A percentile compares a stretch with the other conserved stretches of the same genome.
Conservation (phyloP, 2,888 invertebrate species). For the Monoplex corrugatus region DNA sequence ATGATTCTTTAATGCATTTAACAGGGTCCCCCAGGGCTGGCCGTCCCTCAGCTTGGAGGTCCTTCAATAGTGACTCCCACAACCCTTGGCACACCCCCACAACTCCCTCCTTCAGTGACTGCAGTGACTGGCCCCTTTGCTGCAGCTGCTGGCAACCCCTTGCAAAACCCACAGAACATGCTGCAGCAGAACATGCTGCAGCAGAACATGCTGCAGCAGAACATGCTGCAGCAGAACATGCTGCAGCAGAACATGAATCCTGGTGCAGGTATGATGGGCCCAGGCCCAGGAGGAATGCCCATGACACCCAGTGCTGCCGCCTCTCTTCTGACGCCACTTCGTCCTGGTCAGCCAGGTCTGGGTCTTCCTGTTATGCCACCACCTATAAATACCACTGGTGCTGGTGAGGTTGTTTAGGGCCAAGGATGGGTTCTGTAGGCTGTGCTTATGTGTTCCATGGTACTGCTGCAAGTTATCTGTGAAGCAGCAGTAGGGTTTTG, state of each 20-base stretch:
- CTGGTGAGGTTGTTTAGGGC: neutral
- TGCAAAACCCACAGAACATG: constrained; percentile 36
- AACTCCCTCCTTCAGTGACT: constrained; percentile 40
- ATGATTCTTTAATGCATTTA: no score
- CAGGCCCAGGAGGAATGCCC: constrained; percentile 46
- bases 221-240: constrained; percentile 30
- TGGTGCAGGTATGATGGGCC: constrained; percentile 10
- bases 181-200: constrained; percentile 33
- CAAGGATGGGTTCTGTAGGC: constrained; percentile 10
- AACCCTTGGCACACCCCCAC: constrained; percentile 52
- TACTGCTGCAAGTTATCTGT: no score
- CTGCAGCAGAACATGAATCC: constrained; percentile 32
- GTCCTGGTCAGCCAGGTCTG: constrained; percentile 44
- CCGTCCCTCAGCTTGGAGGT: constrained; percentile 71
- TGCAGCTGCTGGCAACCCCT: constrained; percentile 57
- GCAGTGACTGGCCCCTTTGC: constrained; percentile 46
- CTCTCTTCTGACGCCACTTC: constrained; percentile 6
- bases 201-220: constrained; percentile 24
- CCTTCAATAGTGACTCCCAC: constrained; percentile 54
- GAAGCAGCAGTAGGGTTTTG: no score
- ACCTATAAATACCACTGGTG: constrained; percentile 37
- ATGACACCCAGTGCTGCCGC: constrained; percentile 29
- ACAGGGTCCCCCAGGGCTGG: constrained; percentile 75
- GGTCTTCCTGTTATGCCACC: constrained; percentile 46
- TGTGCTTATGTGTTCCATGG: constrained; percentile 40